Base-by-base conservation (phyloP, 2,797 vertebrate species). In the Coregonus ussuriensis region DNA sequence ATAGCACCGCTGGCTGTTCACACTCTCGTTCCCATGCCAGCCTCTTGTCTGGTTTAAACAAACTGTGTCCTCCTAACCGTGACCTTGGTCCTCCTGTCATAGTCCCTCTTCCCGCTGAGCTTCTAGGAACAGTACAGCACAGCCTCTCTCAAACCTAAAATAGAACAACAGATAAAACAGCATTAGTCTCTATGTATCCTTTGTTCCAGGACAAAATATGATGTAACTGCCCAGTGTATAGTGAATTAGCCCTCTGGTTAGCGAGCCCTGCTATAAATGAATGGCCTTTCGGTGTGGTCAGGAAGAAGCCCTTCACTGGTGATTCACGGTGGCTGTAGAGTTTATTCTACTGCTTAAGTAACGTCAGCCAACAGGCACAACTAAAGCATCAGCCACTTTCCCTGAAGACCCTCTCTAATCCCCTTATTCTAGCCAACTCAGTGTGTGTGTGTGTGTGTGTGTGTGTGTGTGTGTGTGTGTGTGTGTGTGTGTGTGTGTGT, bases 1-100 rank as follows among this genome's bases (percentile, higher is more conserved):
- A 41, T 79, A 86, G 74, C 80, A 81, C 88, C 90, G 83, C 78
- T 67, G 63, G 76, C 65, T 82, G 81, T 90, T 89, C 90, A 87
- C 83, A 72, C 79, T 84, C 85, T 81, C 84, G 79, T 84, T 86
- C 81, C 86, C 77, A 78, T 65, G 80, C 83, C 81, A 81, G 77
- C 77, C 84, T 82, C 81, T 71, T 59, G 79, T 83, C 82, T 77
- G 75, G 78, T 81, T 82, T 83, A 90, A 84, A 83, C 86, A 88
- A 85, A 88, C 83, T 85, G 54, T 53, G 76, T 74, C 80, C 81
- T 78, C 82, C 83, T 63, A 25, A 25, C 83, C 83, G 80, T 75
- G 77, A 80, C 71, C 74, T 76, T 80, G 74, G 78, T 84, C 82
- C 77, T 88, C 72, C 76, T 82, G 79, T 71, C 87, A 86, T 79